Evolutionary conservation across 1,140 invertebrate genomes (phyloP).

Genomic region (Pantala flavescens): DNA sequence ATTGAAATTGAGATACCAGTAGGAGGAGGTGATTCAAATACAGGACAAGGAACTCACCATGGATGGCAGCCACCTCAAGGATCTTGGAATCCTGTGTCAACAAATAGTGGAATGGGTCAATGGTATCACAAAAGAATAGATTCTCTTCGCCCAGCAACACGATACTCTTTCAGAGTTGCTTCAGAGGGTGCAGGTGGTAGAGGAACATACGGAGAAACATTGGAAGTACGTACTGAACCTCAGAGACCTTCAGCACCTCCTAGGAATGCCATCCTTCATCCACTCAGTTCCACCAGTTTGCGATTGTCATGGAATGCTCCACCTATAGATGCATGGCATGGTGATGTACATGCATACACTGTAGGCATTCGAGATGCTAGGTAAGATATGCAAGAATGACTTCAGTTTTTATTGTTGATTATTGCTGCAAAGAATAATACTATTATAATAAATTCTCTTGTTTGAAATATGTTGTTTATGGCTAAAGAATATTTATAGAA

Average conservation of each 20-base stretch:
- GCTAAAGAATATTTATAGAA: too few species aligned
- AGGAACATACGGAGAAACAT: conserved; percentile 32
- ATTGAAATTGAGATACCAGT: neutral
- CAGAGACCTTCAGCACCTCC: conserved; percentile 67
- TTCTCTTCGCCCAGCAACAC: neutral
- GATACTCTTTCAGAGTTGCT: conserved; percentile 47
- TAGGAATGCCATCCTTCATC: conserved; percentile 52
- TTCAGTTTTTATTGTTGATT: too few species aligned
- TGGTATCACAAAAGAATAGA: neutral
- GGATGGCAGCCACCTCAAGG: neutral
- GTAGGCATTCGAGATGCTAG: conserved; percentile 40
- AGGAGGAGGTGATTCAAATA: neutral
- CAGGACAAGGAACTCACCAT: neutral
- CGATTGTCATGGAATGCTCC: conserved; percentile 67
- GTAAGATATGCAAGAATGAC: conserved; percentile 25
- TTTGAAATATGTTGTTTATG: too few species aligned
- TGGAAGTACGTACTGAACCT: conserved; percentile 59
- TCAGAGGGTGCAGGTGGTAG: conserved; percentile 65
- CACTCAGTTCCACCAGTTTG: conserved; percentile 64
- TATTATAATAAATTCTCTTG: too few species aligned
- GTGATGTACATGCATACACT: conserved; percentile 60
- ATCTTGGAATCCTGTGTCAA: neutral
- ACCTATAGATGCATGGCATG: conserved; percentile 53
- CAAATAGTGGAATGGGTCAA: neutral
- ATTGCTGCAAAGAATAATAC: too few species aligned